Percentiles rank a stretch among this genome's conserved stretches.
These are phyloP conservation scores for Mola mola DNA, from an alignment of 2,113 vertebrate genomes.

Conservation along the genomic window DNA sequence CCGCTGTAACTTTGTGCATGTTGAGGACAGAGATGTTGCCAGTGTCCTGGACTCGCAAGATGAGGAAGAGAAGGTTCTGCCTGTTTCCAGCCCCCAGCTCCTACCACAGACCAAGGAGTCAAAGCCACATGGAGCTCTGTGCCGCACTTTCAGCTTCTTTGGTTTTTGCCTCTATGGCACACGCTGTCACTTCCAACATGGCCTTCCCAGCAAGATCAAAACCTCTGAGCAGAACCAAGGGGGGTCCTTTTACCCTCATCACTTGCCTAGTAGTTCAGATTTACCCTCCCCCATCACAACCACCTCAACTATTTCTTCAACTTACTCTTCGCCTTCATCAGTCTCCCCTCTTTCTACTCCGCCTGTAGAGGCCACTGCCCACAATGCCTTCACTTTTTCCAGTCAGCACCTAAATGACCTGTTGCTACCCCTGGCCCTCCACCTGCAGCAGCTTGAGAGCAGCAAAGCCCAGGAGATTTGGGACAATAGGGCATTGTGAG, in stretches of 20 bases:
- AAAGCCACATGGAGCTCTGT: constrained; percentile 72
- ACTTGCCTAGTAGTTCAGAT: constrained; percentile 33
- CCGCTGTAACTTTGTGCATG: constrained; percentile 78
- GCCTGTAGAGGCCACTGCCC: constrained; percentile 37
- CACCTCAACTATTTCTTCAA: constrained; percentile 7
- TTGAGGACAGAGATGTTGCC: not conserved
- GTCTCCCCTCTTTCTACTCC: constrained; percentile 63
- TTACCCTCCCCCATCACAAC: constrained; percentile 38
- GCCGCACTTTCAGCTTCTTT: constrained; percentile 80
- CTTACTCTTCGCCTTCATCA: constrained; percentile 57
- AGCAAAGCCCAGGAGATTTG: constrained; percentile 47
- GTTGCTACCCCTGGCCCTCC: constrained; percentile 79
- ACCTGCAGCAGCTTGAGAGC: constrained; percentile 79
- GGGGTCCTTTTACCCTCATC: constrained; percentile 3
- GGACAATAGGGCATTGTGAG: constrained; percentile 56
- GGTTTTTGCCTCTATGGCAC: constrained; percentile 83
- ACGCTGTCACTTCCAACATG: constrained; percentile 82
- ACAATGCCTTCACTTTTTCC: constrained; percentile 81
- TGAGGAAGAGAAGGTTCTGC: not conserved
- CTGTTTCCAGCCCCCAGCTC: not conserved
- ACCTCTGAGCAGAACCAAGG: not conserved
- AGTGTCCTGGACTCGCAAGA: not conserved
- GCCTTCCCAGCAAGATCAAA: constrained; percentile 66
- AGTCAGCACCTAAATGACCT: constrained; percentile 81
- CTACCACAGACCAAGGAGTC: constrained; percentile 53